Conservation (phyloP, 1,140 invertebrate species). For the Zaprionus taronus region DNA sequence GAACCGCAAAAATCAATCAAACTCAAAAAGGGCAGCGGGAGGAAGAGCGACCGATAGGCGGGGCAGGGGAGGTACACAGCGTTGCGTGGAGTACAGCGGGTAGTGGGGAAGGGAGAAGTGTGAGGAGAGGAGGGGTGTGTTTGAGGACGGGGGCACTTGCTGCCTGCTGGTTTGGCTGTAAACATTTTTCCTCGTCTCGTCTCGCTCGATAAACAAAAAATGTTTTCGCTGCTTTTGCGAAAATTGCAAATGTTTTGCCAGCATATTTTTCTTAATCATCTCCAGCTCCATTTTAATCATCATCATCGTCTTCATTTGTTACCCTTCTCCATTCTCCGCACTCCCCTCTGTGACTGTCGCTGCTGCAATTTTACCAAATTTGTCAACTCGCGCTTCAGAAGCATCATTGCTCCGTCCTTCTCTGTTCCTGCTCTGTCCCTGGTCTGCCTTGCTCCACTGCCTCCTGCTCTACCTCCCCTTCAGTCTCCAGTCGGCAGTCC, state of each 20-base stretch:
- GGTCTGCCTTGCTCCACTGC: too few relatives aligned
- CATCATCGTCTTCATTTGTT: background rate
- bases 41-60: background rate
- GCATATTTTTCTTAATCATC: conserved; percentile 42
- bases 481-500: background rate
- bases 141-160: too few relatives aligned
- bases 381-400: conserved; percentile 51
- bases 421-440: background rate
- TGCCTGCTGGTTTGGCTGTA: conserved; percentile 5
- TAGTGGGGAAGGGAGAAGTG: background rate
- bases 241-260: conserved; percentile 35
- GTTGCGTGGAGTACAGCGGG: background rate
- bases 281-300: conserved; percentile 21
- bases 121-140: too few relatives aligned
- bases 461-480: background rate
- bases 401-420: conserved; percentile 6
- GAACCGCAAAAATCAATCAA: conserved; percentile 56
- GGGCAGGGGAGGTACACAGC: background rate
- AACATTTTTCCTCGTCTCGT: conserved; percentile 20
- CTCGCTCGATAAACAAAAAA: conserved; percentile 31
- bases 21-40: conserved; percentile 32
- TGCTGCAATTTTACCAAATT: conserved; percentile 75
- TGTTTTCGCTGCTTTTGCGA: conserved; percentile 32
- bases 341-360: conserved; percentile 49
- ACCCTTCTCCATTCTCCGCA: background rate